Conservation (phyloP, 2,797 vertebrate genomes). For the Agapornis canus region DNA sequence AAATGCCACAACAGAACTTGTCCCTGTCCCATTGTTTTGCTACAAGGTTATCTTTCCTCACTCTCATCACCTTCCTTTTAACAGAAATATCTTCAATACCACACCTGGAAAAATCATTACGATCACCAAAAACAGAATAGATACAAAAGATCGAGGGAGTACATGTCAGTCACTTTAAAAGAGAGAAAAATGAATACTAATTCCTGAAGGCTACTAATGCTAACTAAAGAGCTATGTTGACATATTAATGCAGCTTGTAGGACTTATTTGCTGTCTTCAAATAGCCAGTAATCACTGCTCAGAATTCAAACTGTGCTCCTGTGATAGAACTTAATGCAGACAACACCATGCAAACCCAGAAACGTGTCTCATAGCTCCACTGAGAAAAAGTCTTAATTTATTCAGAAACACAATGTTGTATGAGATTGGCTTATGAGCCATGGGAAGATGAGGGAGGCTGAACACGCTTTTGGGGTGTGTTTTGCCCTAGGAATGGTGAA, state of each 20-base stretch:
- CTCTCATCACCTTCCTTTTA: neutral
- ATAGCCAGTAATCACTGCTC: constrained; percentile 26
- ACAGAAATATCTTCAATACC: neutral
- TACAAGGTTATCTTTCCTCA: neutral
- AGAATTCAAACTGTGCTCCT: constrained; percentile 42
- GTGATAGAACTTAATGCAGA: neutral
- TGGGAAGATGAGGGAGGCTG: neutral
- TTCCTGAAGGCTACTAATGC: neutral
- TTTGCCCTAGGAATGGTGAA: neutral
- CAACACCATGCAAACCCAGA: neutral
- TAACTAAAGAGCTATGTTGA: neutral
- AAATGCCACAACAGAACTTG: neutral
- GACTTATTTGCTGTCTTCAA: constrained; percentile 10
- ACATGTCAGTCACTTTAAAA: neutral
- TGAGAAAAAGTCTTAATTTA: neutral
- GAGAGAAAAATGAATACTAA: neutral
- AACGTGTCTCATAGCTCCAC: neutral
- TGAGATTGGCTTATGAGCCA: neutral
- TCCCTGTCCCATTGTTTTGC: neutral
- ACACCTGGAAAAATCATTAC: neutral
- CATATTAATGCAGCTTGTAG: constrained; percentile 3
- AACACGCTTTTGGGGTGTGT: neutral
- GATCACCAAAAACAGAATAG: neutral
- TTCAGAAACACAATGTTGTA: neutral
- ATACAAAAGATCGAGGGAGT: neutral